Conservation (phyloP, 1,140 invertebrate genomes). For the Heliconius eleuchia region DNA sequence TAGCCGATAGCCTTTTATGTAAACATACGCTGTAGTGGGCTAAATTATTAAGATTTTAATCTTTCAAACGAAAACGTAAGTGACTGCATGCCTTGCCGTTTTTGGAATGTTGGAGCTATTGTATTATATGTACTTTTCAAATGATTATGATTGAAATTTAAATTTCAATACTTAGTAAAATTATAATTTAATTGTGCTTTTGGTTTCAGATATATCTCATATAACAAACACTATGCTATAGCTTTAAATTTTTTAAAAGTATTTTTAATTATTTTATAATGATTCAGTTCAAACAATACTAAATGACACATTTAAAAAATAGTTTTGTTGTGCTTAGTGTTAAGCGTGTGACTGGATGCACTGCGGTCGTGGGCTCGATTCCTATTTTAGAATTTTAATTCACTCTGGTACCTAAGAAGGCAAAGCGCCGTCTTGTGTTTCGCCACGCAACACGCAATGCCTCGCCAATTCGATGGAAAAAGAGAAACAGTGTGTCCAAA, state of each 20-base stretch:
- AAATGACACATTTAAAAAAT: too few relatives aligned
- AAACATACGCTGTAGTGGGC: slow-evolving; percentile 50
- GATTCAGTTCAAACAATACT: too few relatives aligned
- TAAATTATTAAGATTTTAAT: slow-evolving; percentile 57
- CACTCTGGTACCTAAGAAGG: too few relatives aligned
- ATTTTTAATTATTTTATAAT: neutral
- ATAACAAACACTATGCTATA: neutral
- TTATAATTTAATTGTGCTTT: neutral
- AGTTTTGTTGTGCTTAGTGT: too few relatives aligned
- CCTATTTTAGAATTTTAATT: too few relatives aligned
- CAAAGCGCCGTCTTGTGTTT: too few relatives aligned
- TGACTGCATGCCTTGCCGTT: slow-evolving; percentile 11
- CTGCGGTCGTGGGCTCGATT: too few relatives aligned
- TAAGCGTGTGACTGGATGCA: too few relatives aligned
- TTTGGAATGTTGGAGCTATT: slow-evolving; percentile 17
- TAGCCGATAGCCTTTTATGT: slow-evolving; percentile 67
- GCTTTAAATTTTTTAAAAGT: neutral
- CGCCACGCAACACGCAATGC: too few relatives aligned
- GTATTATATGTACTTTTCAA: neutral
- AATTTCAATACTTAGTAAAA: neutral
- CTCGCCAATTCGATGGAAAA: too few relatives aligned
- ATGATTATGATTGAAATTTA: neutral
- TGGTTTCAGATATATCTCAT: neutral
- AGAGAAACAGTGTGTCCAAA: too few relatives aligned
- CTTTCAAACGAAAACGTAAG: slow-evolving; percentile 65